Evolutionary conservation across 1,140 invertebrate species (phyloP).

Genomic region (Drosophila saltans): DNA sequence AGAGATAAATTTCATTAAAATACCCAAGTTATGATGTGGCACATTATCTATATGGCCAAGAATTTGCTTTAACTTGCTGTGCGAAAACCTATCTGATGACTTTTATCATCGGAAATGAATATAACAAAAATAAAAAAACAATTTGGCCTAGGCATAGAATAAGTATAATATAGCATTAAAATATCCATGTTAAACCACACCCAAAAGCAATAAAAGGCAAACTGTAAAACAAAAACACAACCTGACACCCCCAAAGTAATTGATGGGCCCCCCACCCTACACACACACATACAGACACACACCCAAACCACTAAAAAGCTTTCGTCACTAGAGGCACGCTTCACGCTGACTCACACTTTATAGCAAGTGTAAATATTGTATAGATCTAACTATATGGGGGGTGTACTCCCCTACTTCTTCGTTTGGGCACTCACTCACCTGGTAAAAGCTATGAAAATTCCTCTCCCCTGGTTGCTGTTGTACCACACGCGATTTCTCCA

Average conservation of each 20-base stretch:
- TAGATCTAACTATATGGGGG: slow-evolving; percentile 26
- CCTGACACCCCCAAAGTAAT: slow-evolving; percentile 50
- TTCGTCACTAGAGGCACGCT: slow-evolving; percentile 52
- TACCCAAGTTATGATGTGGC: background rate
- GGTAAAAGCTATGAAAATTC: slow-evolving; percentile 99
- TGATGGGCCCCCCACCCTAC: slow-evolving; percentile 37
- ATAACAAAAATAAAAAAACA: background rate
- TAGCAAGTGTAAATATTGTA: slow-evolving; percentile 17
- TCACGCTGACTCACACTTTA: slow-evolving; percentile 68
- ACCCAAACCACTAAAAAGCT: slow-evolving; percentile 8
- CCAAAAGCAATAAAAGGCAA: slow-evolving; percentile 11
- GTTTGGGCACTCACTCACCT: slow-evolving; percentile 85
- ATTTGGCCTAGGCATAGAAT: slow-evolving; percentile 1
- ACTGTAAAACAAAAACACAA: slow-evolving; percentile 27
- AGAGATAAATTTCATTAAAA: too few relatives aligned
- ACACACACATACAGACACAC: background rate
- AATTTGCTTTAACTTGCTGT: background rate
- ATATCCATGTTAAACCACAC: slow-evolving; percentile 31
- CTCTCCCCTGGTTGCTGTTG: slow-evolving; percentile 96
- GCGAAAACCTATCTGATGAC: background rate
- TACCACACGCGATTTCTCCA: slow-evolving; percentile 98
- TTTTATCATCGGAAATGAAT: background rate
- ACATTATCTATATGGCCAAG: background rate
- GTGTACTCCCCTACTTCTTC: too few relatives aligned
- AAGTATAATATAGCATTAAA: slow-evolving; percentile 1